Conservation (phyloP, 2,797 vertebrate species). For the Ctenosaura bakeri region DNA sequence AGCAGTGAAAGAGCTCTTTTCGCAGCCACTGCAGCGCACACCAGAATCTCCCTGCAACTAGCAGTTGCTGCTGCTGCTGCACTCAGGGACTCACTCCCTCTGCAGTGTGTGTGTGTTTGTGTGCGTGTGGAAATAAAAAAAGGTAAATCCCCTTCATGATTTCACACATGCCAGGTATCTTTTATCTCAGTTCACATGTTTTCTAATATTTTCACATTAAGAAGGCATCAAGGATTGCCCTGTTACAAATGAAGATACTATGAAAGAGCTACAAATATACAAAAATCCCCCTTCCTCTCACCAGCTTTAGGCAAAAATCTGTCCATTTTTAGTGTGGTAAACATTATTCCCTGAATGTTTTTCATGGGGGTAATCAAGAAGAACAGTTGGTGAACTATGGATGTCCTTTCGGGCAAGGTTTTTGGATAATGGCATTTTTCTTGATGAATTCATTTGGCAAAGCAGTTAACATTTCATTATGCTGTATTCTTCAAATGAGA, state of each 20-base stretch:
- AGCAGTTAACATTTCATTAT: neutral
- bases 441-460: neutral
- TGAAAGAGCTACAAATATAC: neutral
- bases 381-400: neutral
- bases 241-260: neutral
- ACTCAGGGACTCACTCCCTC: constrained; percentile 1
- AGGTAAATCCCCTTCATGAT: neutral
- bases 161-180: neutral
- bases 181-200: neutral
- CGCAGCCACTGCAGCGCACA: constrained; percentile 17
- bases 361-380: neutral
- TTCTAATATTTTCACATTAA: neutral
- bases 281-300: neutral
- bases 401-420: neutral
- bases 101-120: neutral
- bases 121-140: neutral
- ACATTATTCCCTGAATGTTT: neutral
- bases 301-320: neutral
- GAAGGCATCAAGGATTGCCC: neutral
- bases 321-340: neutral
- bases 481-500: neutral
- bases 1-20: neutral
- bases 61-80: constrained; percentile 2
- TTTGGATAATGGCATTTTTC: constrained; percentile 17
- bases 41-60: neutral